These are phyloP conservation scores for Lamprotornis superbus DNA, from an alignment of 2,113 vertebrate genomes.

Conservation along the genomic window DNA sequence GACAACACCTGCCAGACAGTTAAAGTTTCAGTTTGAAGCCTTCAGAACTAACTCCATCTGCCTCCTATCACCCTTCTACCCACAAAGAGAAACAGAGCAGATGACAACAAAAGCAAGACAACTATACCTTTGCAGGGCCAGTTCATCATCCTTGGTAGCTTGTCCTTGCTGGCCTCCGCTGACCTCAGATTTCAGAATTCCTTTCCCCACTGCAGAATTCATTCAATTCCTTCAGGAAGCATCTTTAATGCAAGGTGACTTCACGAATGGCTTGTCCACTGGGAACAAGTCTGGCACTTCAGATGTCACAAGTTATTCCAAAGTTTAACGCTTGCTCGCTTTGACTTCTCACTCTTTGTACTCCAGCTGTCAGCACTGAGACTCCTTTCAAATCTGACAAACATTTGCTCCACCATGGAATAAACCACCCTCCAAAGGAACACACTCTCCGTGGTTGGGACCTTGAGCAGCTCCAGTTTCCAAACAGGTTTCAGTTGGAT, in stretches of 20 bases:
- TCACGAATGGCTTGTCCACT: neutral
- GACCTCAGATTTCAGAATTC: neutral
- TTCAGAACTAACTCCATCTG: neutral
- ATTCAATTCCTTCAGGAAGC: neutral
- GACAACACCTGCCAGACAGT: neutral
- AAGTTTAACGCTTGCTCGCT: neutral
- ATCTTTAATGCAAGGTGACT: neutral
- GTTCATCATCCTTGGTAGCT: neutral
- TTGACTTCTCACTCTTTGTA: rapidly evolving
- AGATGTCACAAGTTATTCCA: neutral
- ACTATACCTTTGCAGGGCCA: constrained; percentile 2
- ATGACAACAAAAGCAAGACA: neutral
- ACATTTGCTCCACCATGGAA: neutral
- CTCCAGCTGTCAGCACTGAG: neutral
- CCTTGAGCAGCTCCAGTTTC: neutral
- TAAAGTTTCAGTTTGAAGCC: neutral
- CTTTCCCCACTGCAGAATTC: neutral
- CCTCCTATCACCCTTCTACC: neutral
- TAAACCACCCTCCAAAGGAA: neutral
- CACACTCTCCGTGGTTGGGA: neutral
- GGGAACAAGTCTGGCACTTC: neutral
- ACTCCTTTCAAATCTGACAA: neutral
- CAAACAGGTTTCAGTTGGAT: neutral
- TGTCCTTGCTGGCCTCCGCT: rapidly evolving
- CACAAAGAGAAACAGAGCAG: neutral